Base-by-base conservation (phyloP, 2,888 invertebrate species). In the Girardia tigrina region DNA sequence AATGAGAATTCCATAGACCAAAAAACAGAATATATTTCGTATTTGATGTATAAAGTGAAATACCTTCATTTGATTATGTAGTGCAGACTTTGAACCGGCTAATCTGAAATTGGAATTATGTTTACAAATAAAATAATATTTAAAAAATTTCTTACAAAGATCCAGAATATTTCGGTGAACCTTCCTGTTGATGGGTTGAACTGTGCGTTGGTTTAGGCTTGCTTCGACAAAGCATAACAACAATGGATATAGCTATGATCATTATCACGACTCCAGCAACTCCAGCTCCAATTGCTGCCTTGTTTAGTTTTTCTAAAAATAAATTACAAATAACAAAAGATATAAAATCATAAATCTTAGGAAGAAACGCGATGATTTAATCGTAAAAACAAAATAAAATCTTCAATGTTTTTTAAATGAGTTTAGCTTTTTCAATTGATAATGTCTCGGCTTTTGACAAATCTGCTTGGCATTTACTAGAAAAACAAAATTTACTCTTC, bases 221-320 rank as follows among this genome's bases (percentile, higher is more conserved):
- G n/a, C 56, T 56, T 4, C 56, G 56, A 56, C 56, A 56, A 23
- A 56, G 56, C 56, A 56, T 56, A 2, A 56, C n/a, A 12, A 56
- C 56, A 12, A 56, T 56, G 20, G 56, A 56, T n/a, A 56, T n/a
- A 20, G 56, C 56, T 4, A 56, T 56, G 4, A 56, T 56, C 56
- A 56, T 56, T 4, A 56, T 56, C 56, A 56, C 56, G 6, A 56
- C 56, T 4, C 56, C 56, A n/a, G 56, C 56, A 6, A 56, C 56
- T 6, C 20, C 56, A 12, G 56, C 56, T 56, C 56, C 56, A 8
- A 56, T 56, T 56, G n/a, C 56, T 8, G 56, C 56, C 23, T 56
- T 56, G 56, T 56, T 56, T n/a, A 56, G 56, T n/a, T 56, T 56
- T 56, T 56, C 56, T 56, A n/a, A n/a, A n/a, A n/a, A n/a, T n/a